These are phyloP conservation scores for Eudyptes chrysolophus DNA, from an alignment of 2,113 vertebrate genomes.

Conservation along the genomic window DNA sequence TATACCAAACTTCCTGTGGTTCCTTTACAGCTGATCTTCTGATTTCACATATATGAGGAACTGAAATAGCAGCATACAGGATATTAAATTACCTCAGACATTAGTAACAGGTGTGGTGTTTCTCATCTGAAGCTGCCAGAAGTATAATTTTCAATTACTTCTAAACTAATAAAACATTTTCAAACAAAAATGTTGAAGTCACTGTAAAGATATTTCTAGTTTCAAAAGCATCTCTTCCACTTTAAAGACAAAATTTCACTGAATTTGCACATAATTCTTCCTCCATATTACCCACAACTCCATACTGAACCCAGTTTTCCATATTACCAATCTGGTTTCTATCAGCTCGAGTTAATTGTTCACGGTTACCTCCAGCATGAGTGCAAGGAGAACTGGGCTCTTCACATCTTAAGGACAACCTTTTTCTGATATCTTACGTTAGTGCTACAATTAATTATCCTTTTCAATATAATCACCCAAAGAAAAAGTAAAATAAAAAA, in stretches of 20 bases:
- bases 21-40: background rate
- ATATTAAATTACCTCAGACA: background rate
- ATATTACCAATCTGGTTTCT: background rate
- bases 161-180: background rate
- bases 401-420: background rate
- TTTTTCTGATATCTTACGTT: background rate
- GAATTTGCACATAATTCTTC: background rate
- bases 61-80: background rate
- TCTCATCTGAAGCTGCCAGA: background rate
- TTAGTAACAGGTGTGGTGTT: background rate
- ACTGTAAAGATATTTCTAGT: background rate
- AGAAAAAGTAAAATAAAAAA: background rate
- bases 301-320: background rate
- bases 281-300: background rate
- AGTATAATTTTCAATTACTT: background rate
- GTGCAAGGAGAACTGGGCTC: background rate
- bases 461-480: background rate
- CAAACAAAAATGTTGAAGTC: background rate
- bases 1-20: background rate
- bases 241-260: background rate
- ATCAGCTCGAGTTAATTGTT: background rate
- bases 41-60: background rate
- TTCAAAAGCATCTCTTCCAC: background rate
- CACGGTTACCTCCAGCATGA: background rate
- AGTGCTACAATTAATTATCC: background rate